Conservation (phyloP, 2,797 vertebrate genomes). For the Galago senegalensis region DNA sequence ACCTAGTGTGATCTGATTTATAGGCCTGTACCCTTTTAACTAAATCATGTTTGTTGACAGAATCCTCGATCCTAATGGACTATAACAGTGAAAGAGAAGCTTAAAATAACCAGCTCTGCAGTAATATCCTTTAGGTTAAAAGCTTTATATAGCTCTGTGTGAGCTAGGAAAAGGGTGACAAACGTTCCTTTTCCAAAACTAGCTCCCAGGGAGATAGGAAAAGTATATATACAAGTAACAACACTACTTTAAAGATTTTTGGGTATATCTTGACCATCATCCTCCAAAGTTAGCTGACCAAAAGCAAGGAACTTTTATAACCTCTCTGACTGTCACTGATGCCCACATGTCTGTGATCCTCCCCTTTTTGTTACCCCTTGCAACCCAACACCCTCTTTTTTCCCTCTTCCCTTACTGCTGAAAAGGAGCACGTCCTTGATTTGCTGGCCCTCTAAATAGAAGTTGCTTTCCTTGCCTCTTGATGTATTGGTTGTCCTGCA, state of each 20-base stretch:
- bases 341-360: neutral
- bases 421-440: neutral
- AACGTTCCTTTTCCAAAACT: neutral
- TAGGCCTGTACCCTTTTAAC: neutral
- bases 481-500: neutral
- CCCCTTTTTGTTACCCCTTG: neutral
- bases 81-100: neutral
- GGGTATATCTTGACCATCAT: neutral
- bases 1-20: neutral
- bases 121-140: neutral
- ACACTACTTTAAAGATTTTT: neutral
- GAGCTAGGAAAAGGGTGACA: neutral
- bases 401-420: neutral
- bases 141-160: neutral
- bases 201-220: neutral
- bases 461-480: neutral
- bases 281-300: neutral
- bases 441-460: neutral
- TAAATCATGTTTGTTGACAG: conserved; percentile 37
- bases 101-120: neutral
- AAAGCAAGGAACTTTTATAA: neutral
- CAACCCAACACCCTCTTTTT: neutral
- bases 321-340: neutral
- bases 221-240: neutral
- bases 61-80: neutral